Evolutionary conservation across 1,140 invertebrate genomes (phyloP), one percentile per base, ranked within the genome.

Genomic region (Drosophila ambigua): DNA sequence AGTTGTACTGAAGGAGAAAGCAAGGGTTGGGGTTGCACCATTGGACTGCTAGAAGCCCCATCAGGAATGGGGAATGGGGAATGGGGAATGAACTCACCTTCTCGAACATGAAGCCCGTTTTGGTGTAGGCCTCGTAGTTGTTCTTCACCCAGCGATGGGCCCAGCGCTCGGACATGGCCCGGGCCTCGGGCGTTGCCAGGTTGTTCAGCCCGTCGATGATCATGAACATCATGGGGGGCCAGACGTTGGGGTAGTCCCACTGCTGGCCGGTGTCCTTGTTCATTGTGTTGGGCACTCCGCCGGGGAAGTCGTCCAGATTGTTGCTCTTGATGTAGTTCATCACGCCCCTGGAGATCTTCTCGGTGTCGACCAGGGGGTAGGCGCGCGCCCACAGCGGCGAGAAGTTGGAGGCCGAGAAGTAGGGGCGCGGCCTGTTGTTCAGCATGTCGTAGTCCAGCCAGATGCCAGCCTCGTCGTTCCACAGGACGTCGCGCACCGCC

Each of bases 181-280:
- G 93, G 1, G 96, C 95, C 76, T 93, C 94, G 0, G 93, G 89
- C 41, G 95, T 93, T 0, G 93, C 94, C 2, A 95, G 95, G 51
- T 94, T 94, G 24, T 95, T 94, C 4, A 98, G 92, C 0, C 96
- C 95, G 77, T 95, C 94, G 31, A 98, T 95, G 26, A 97, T 92
- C 13, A 98, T 95, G 79, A 97, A 94, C 77, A 98, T 97, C 7
- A 98, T 92, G 0, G 97, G 97, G 1, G 97, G 96, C 97, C 97
- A 98, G 0, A 96, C 97, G 89, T 98, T 98, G 0, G 98, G 98
- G 76, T 96, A 98, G 92, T 99, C 98, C 98, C 98, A 98, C 84
- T 98, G 97, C 90, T 98, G 96, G 5, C 96, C 96, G 0, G 96
- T 95, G 20, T 95, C 94, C 76, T 95, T 69, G 16, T 71, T 94